Conservation (phyloP, 2,113 vertebrate species). For the Trachemys scripta region DNA sequence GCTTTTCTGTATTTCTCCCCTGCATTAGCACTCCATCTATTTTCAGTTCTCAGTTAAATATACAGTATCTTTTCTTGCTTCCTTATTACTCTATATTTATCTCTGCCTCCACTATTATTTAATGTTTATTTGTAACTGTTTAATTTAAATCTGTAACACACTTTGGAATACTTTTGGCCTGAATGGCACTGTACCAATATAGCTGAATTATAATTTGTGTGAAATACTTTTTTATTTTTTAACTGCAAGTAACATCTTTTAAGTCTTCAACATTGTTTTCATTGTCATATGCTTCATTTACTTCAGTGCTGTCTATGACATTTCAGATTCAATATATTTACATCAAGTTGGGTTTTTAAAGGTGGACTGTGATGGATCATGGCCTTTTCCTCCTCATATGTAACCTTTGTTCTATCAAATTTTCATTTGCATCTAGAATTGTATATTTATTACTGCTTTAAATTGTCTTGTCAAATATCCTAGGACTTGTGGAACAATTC, state of each 20-base stretch:
- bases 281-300: neutral
- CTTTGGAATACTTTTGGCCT: neutral
- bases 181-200: neutral
- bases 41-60: neutral
- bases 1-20: neutral
- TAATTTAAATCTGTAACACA: neutral
- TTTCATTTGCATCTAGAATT: neutral
- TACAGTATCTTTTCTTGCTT: neutral
- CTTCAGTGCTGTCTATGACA: neutral
- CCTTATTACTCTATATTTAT: neutral
- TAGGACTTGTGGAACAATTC: neutral
- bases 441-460: neutral
- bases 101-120: neutral
- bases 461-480: neutral
- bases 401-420: neutral
- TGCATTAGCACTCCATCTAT: neutral
- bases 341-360: neutral
- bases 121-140: neutral
- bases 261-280: neutral
- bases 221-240: neutral
- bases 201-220: neutral
- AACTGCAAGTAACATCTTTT: neutral
- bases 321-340: neutral
- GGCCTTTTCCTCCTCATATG: neutral
- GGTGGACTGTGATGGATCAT: neutral